Evolutionary conservation across 2,113 vertebrate species (phyloP).

Genomic region (Cyanoramphus novaezelandiae): DNA sequence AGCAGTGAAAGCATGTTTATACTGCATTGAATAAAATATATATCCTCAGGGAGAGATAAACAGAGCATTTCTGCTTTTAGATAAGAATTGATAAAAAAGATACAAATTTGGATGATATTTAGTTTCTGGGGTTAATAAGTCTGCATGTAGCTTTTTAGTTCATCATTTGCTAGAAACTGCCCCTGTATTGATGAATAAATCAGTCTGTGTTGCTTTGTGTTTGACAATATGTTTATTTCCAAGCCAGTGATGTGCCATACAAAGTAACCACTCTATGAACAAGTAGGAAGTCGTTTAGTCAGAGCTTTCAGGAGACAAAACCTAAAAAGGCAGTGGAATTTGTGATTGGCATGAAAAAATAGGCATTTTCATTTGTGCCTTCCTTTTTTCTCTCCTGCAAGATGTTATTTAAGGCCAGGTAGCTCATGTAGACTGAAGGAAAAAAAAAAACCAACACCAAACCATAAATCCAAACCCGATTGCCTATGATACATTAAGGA

Average conservation of each 20-base stretch:
- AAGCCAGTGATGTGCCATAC: background rate
- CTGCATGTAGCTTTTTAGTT: background rate
- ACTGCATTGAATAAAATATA: background rate
- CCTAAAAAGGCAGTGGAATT: background rate
- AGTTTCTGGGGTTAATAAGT: background rate
- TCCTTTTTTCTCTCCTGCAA: background rate
- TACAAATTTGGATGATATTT: background rate
- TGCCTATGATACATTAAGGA: background rate
- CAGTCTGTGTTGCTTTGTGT: conserved; percentile 1
- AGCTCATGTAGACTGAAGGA: background rate
- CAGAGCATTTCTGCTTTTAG: background rate
- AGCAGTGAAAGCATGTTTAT: background rate
- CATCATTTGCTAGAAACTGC: background rate
- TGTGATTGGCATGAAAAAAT: background rate
- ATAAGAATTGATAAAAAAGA: background rate
- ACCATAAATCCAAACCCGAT: background rate
- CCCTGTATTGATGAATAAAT: background rate
- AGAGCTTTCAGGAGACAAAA: conserved; percentile 2
- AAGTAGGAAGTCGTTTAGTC: conserved; percentile 13
- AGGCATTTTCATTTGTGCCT: background rate
- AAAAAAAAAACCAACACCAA: background rate
- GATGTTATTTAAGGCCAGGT: background rate
- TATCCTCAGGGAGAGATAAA: background rate
- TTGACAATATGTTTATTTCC: conserved; percentile 8
- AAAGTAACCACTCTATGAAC: background rate